A percentile compares a stretch with the other conserved stretches of the same genome.
Evolutionary conservation across 2,797 vertebrate genomes (phyloP).

Genomic region (Myiotriccus ornatus): DNA sequence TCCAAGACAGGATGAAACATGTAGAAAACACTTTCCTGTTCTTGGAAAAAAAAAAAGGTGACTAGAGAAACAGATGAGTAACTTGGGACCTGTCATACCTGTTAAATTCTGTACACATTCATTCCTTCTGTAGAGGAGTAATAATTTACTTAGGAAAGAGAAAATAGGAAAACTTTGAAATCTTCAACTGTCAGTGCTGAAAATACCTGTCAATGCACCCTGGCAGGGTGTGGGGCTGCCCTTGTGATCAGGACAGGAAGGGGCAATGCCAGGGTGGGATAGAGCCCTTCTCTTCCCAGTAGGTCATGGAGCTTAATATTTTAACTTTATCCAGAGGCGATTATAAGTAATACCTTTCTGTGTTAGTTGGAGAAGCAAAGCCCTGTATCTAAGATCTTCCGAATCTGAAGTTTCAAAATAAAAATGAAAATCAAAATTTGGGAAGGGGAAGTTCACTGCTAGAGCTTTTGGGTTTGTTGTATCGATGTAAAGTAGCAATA

Average conservation of each 20-base stretch:
- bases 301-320: background rate
- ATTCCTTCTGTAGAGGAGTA: background rate
- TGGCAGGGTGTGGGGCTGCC: background rate
- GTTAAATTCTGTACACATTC: background rate
- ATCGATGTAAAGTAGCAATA: background rate
- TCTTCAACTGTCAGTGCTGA: background rate
- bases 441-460: background rate
- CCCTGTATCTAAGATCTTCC: background rate
- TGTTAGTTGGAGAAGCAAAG: background rate
- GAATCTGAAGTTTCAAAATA: background rate
- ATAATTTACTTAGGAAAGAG: background rate
- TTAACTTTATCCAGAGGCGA: background rate
- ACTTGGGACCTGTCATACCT: background rate
- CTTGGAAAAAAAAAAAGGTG: background rate
- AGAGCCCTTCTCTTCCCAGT: background rate
- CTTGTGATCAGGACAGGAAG: background rate
- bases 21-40: background rate
- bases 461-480: background rate
- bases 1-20: background rate
- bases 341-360: background rate
- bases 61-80: background rate
- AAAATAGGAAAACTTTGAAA: background rate
- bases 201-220: rapidly evolving
- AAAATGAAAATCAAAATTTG: background rate
- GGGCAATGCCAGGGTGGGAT: background rate